Conservation (phyloP, 2,797 vertebrate genomes). For the Garrulus glandarius region DNA sequence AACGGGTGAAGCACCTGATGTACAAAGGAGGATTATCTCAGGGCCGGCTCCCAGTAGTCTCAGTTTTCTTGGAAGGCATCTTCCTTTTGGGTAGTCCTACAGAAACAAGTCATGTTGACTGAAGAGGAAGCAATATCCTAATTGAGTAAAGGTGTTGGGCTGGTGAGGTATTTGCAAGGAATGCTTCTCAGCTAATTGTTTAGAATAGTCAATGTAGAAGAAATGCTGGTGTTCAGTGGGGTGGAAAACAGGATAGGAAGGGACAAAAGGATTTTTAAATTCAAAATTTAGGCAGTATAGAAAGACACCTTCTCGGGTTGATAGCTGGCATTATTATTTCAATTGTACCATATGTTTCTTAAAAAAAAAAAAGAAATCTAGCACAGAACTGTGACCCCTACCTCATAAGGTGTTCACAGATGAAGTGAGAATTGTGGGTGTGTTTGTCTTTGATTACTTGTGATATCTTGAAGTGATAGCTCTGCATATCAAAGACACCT, state of each 20-base stretch:
- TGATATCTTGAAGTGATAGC: not conserved
- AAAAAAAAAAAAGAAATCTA: not conserved
- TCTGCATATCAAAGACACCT: not conserved
- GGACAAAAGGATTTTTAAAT: slow-evolving; percentile 11
- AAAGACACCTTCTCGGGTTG: not conserved
- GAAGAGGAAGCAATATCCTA: not conserved
- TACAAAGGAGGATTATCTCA: not conserved
- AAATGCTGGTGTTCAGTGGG: not conserved
- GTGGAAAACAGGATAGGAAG: slow-evolving; percentile 38
- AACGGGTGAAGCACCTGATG: not conserved
- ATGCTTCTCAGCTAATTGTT: slow-evolving; percentile 40
- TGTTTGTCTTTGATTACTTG: not conserved
- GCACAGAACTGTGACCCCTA: not conserved
- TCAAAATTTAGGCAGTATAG: not conserved
- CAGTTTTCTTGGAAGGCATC: not conserved
- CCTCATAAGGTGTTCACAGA: not conserved
- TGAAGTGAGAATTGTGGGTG: not conserved
- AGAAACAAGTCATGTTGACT: not conserved
- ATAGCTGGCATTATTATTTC: not conserved
- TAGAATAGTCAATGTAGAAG: not conserved
- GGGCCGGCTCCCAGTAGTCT: not conserved
- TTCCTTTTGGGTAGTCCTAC: not conserved
- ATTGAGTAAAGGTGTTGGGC: not conserved
- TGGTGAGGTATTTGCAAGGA: not conserved
- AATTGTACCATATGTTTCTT: not conserved